These are phyloP conservation scores for Brassicogethes aeneus DNA, from an alignment of 2,888 invertebrate species.

Conservation along the genomic window DNA sequence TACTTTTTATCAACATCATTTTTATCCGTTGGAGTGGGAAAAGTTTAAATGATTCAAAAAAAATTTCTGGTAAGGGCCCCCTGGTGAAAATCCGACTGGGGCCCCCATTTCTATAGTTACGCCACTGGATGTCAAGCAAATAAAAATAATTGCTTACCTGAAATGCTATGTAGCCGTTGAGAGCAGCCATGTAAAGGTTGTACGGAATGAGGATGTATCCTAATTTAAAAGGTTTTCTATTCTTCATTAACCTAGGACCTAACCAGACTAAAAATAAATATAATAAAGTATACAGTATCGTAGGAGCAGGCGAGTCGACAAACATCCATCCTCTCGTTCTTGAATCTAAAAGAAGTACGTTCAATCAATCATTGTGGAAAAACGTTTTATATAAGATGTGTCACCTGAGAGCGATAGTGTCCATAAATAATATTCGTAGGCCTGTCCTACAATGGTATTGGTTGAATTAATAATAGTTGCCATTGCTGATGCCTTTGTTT, in stretches of 20 bases:
- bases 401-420: constrained; percentile 66
- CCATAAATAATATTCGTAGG: constrained; percentile 67
- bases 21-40: no score
- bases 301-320: constrained; percentile 73
- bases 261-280: constrained; percentile 71
- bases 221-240: constrained; percentile 65
- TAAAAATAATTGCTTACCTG: constrained; percentile 49
- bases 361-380: no score
- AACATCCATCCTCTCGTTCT: constrained; percentile 78
- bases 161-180: constrained; percentile 77
- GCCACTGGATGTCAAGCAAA: no score
- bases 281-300: constrained; percentile 55
- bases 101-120: no score
- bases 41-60: no score
- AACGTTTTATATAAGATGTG: no score
- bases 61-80: no score
- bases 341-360: constrained; percentile 50
- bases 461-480: constrained; percentile 42
- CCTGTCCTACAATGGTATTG: constrained; percentile 44
- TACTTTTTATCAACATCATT: no score
- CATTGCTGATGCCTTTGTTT: constrained; percentile 15
- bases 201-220: constrained; percentile 72
- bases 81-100: no score
- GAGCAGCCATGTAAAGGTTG: constrained; percentile 71
- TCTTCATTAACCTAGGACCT: constrained; percentile 75